These are phyloP conservation scores for Erannis defoliaria DNA, from an alignment of 2,888 invertebrate genomes.

Conservation along the genomic window DNA sequence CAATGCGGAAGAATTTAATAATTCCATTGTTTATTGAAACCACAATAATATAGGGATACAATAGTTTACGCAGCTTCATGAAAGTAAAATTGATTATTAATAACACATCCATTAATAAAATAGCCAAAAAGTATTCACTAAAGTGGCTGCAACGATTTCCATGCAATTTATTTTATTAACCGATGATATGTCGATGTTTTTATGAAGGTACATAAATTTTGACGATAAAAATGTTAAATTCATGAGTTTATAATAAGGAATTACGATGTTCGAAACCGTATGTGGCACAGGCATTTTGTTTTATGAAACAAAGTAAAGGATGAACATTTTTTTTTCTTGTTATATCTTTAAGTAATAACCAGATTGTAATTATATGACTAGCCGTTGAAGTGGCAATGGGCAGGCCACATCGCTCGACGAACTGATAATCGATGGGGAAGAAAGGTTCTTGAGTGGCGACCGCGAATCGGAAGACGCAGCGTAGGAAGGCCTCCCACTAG, in stretches of 20 bases:
- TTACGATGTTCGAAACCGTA: slow-evolving; percentile 21
- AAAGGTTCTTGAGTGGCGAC: too few relatives aligned
- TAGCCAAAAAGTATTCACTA: slow-evolving; percentile 60
- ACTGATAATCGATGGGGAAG: too few relatives aligned
- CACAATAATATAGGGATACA: slow-evolving; percentile 52
- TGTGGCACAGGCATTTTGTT: slow-evolving; percentile 10
- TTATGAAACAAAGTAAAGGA: slow-evolving; percentile 14
- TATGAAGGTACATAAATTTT: slow-evolving; percentile 22
- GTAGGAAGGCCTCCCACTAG: too few relatives aligned
- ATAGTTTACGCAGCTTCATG: slow-evolving; percentile 56
- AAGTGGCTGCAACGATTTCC: slow-evolving; percentile 65
- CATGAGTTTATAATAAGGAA: slow-evolving; percentile 22
- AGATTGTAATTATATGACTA: background rate
- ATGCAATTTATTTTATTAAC: slow-evolving; percentile 65
- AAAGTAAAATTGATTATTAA: slow-evolving; percentile 81
- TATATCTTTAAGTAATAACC: background rate
- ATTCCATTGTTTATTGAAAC: slow-evolving; percentile 53
- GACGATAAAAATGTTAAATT: slow-evolving; percentile 28
- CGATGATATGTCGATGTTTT: slow-evolving; percentile 48
- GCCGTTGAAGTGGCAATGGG: too few relatives aligned
- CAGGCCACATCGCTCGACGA: too few relatives aligned
- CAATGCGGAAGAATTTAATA: slow-evolving; percentile 59
- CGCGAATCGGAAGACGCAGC: too few relatives aligned
- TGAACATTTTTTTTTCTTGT: background rate
- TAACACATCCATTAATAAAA: slow-evolving; percentile 71